A percentile compares a stretch with the other conserved stretches of the same genome.
phyloP scores from a whole-genome alignment of 2,113 vertebrate species.

The Ranitomeya variabilis region DNA sequence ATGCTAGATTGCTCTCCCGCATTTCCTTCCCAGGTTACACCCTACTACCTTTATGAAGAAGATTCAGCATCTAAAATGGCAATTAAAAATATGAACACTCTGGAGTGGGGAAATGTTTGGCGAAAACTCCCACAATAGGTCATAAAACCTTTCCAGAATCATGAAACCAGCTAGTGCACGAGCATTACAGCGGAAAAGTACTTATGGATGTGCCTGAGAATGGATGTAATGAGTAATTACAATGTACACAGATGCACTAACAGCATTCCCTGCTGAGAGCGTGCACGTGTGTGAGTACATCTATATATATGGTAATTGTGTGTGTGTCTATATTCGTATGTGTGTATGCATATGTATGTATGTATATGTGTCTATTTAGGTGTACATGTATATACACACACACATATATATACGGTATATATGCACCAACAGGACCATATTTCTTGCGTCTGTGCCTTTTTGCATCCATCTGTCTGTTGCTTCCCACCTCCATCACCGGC shows the following conservation, averaged over 20 bases:
- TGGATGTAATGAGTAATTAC: neutral
- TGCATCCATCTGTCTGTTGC: neutral
- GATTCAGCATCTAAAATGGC: neutral
- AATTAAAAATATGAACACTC: neutral
- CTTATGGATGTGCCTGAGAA: neutral
- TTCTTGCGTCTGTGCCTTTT: neutral
- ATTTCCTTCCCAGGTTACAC: too few relatives aligned
- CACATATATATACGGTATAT: neutral
- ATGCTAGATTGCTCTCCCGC: too few relatives aligned
- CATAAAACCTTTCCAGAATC: slow-evolving; percentile 8
- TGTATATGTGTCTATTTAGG: too few relatives aligned
- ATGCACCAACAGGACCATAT: neutral
- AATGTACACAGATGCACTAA: neutral
- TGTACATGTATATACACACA: too few relatives aligned
- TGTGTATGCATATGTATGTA: too few relatives aligned
- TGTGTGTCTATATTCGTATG: too few relatives aligned
- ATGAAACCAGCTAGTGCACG: neutral
- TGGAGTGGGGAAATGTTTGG: neutral
- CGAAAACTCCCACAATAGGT: neutral
- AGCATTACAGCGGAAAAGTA: slow-evolving; percentile 10
- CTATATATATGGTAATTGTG: too few relatives aligned
- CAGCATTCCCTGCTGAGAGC: neutral
- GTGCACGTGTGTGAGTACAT: too few relatives aligned
- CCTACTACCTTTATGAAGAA: too few relatives aligned
- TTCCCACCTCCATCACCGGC: slow-evolving; percentile 26